phyloP scores from a whole-genome alignment of 2,888 invertebrate genomes.

The Hydropsyche betteni region DNA sequence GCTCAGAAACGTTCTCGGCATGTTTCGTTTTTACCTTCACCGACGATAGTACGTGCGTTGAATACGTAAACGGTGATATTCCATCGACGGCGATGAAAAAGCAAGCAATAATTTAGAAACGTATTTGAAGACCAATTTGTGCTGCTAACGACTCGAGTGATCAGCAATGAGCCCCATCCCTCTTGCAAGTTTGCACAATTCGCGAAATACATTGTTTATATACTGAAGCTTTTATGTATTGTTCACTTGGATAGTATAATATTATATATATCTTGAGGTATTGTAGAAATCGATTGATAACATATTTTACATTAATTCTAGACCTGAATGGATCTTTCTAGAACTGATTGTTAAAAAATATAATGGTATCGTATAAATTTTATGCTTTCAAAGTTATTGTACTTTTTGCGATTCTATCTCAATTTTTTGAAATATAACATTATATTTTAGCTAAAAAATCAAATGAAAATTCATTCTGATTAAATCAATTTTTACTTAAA shows the following conservation, averaged over 20 bases:
- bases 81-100: slow-evolving; percentile 6
- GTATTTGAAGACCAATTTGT: slow-evolving; percentile 22
- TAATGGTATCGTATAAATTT: too few relatives aligned
- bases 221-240: too few relatives aligned
- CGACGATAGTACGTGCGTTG: slow-evolving; percentile 1
- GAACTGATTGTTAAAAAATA: too few relatives aligned
- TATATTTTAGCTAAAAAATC: neutral
- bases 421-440: neutral
- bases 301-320: too few relatives aligned
- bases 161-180: neutral
- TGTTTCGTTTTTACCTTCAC: slow-evolving; percentile 5
- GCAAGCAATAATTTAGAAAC: slow-evolving; percentile 7
- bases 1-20: neutral
- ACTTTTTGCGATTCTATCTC: neutral
- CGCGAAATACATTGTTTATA: too few relatives aligned
- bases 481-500: too few relatives aligned
- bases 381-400: neutral
- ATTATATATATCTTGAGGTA: too few relatives aligned
- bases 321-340: neutral
- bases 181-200: neutral
- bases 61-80: slow-evolving; percentile 15
- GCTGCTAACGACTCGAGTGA: neutral
- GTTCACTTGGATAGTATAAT: too few relatives aligned
- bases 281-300: too few relatives aligned
- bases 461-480: too few relatives aligned